These are phyloP conservation scores for Cybosia mesomella DNA, from an alignment of 2,888 invertebrate genomes.

Conservation along the genomic window DNA sequence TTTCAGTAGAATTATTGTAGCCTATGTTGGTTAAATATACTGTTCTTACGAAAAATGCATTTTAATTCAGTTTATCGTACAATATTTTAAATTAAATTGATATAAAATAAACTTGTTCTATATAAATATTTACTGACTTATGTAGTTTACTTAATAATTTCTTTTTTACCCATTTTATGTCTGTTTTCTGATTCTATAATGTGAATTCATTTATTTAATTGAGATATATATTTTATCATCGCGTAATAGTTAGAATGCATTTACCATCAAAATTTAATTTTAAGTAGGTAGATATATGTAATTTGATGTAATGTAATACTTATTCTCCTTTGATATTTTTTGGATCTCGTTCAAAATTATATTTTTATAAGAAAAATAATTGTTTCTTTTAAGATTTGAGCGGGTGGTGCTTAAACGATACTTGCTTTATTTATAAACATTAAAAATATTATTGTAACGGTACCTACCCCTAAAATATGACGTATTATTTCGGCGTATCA, in stretches of 20 bases:
- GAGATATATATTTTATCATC: conserved; percentile 43
- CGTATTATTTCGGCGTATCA: conserved; percentile 81
- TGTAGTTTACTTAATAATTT: conserved; percentile 10
- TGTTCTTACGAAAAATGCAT: not conserved
- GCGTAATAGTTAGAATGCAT: conserved; percentile 46
- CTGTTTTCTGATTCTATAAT: conserved; percentile 19
- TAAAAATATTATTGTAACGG: conserved; percentile 57
- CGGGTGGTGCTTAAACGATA: conserved; percentile 82
- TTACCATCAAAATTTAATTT: conserved; percentile 64
- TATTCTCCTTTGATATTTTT: conserved; percentile 66
- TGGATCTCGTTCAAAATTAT: conserved; percentile 80
- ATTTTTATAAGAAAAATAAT: conserved; percentile 58
- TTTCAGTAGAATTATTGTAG: conserved; percentile 15
- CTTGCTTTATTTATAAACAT: conserved; percentile 61
- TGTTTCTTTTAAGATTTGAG: conserved; percentile 66
- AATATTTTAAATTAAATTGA: not conserved
- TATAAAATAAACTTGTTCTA: not conserved
- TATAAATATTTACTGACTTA: not conserved
- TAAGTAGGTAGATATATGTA: conserved; percentile 76
- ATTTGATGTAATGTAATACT: conserved; percentile 63
- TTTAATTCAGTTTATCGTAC: not conserved
- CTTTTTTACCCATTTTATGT: conserved; percentile 29
- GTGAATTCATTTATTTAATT: conserved; percentile 38
- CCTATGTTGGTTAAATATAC: conserved; percentile 1
- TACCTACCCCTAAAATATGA: conserved; percentile 71